Evolutionary conservation across 2,113 vertebrate species (phyloP).

Genomic region (Pardalotus punctatus): DNA sequence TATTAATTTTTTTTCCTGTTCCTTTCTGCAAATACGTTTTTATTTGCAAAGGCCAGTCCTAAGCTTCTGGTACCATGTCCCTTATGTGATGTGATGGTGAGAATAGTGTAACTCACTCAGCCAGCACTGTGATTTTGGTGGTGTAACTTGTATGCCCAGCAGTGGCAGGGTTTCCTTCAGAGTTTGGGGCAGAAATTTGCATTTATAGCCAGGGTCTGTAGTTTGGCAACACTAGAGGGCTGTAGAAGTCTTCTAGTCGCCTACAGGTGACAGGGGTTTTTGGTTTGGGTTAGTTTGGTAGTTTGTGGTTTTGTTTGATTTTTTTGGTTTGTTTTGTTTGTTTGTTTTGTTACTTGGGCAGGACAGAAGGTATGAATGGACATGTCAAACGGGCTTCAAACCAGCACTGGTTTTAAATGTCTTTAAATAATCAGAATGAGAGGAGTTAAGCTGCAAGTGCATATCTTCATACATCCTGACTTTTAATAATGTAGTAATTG

Average conservation of each 20-base stretch:
- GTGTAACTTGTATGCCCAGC: neutral
- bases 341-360: too few species aligned
- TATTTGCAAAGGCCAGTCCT: constrained; percentile 9
- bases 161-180: neutral
- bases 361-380: neutral
- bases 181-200: neutral
- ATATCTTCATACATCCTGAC: neutral
- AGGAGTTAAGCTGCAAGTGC: neutral
- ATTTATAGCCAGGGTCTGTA: constrained; percentile 24
- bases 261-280: neutral
- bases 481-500: neutral
- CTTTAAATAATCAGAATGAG: neutral
- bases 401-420: neutral
- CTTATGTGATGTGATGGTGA: neutral
- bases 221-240: constrained; percentile 73
- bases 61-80: neutral
- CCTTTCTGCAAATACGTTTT: constrained; percentile 30
- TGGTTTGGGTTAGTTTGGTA: fast-evolving
- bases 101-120: neutral
- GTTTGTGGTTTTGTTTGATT: too few species aligned
- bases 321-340: too few species aligned
- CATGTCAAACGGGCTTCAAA: neutral
- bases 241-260: constrained; percentile 65
- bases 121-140: neutral
- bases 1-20: neutral